phyloP scores from a whole-genome alignment of 2,888 invertebrate species.

The Acanthococcus lagerstroemiae region DNA sequence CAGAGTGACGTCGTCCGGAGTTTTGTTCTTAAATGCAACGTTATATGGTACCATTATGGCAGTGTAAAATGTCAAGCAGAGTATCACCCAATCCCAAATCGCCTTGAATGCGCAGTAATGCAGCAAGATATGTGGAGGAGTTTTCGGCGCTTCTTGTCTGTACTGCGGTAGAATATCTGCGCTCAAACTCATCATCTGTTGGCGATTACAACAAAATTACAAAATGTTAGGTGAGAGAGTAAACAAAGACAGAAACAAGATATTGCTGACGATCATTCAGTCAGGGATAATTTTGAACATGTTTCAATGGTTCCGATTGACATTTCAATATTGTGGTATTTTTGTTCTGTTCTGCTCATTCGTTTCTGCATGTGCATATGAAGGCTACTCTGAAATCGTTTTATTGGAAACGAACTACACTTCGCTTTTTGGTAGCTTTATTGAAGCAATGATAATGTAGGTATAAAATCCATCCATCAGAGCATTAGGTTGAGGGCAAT shows the following conservation, averaged over 20 bases:
- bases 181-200: constrained; percentile 90
- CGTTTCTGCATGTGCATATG: too few species aligned
- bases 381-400: too few species aligned
- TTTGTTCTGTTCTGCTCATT: too few species aligned
- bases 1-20: constrained; percentile 83
- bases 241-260: background rate
- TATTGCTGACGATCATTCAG: too few species aligned
- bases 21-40: constrained; percentile 97
- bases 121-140: constrained; percentile 96
- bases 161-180: constrained; percentile 98
- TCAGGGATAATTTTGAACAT: too few species aligned
- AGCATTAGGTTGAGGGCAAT: too few species aligned
- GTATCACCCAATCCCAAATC: constrained; percentile 99
- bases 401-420: too few species aligned
- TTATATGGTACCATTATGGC: constrained; percentile 99
- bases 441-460: too few species aligned
- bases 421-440: too few species aligned
- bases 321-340: too few species aligned
- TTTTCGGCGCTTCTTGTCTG: constrained; percentile 98
- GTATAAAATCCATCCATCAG: too few species aligned
- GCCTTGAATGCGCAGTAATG: constrained; percentile 99
- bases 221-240: background rate
- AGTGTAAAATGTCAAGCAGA: constrained; percentile 98
- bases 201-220: too few species aligned
- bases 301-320: background rate